Evolutionary conservation across 2,797 vertebrate species (phyloP).

Genomic region (Sebastes iracundus): DNA sequence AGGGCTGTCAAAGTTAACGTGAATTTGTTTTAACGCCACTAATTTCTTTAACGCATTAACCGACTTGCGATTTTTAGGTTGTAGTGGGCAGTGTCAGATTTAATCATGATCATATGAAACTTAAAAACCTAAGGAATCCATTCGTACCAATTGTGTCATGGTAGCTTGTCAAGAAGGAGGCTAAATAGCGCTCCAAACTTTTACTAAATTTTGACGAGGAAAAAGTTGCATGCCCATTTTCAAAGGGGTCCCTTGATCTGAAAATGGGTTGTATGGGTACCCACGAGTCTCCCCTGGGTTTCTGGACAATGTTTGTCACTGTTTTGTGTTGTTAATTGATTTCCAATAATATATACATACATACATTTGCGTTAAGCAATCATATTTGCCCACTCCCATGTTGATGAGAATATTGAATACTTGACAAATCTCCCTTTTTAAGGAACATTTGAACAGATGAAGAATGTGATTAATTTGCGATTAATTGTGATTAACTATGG

Average conservation of each 20-base stretch:
- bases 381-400: not conserved
- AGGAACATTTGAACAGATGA: not conserved
- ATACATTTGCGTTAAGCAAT: not conserved
- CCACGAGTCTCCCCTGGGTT: too few species aligned
- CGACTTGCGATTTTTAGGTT: not conserved
- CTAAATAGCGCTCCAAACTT: too few species aligned
- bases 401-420: not conserved
- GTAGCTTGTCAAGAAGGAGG: not conserved
- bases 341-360: too few species aligned
- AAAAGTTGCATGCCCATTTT: too few species aligned
- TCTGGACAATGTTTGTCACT: too few species aligned
- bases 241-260: too few species aligned
- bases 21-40: accelerated
- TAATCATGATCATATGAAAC: not conserved
- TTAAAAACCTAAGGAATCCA: not conserved
- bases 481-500: not conserved
- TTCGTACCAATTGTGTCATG: not conserved
- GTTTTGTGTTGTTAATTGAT: too few species aligned
- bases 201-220: too few species aligned
- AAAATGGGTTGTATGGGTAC: too few species aligned
- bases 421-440: not conserved
- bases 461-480: not conserved
- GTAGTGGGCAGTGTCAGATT: not conserved
- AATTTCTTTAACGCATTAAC: too few species aligned
- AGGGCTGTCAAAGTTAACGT: not conserved